Evolutionary conservation across 2,888 invertebrate species (phyloP).

Genomic region (Dastarcus helophoroides): DNA sequence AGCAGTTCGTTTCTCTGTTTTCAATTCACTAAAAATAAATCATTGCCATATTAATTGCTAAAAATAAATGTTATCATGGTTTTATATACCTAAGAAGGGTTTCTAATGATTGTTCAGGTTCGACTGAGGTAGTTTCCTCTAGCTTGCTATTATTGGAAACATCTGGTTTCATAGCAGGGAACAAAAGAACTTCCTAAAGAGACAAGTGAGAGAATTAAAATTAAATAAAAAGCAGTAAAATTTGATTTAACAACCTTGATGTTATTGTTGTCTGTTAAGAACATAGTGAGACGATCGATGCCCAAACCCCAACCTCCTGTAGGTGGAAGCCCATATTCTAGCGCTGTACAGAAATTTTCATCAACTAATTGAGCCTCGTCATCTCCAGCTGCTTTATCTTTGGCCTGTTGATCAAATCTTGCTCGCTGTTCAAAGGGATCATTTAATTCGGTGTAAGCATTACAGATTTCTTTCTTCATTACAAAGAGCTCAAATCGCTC

Average conservation of each 20-base stretch:
- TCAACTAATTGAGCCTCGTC: slow-evolving; percentile 97
- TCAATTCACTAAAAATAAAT: no score
- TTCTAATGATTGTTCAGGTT: no score
- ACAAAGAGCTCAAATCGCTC: slow-evolving; percentile 95
- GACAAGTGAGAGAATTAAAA: slow-evolving; percentile 12
- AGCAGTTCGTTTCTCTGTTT: no score
- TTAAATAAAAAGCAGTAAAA: slow-evolving; percentile 2
- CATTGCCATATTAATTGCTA: no score
- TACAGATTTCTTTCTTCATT: slow-evolving; percentile 94
- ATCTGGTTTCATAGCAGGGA: slow-evolving; percentile 99
- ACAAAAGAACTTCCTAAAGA: slow-evolving; percentile 87
- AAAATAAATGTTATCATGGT: no score
- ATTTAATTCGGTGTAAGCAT: slow-evolving; percentile 98
- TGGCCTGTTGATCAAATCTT: slow-evolving; percentile 91
- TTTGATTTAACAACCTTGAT: slow-evolving; percentile 97
- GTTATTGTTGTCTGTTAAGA: slow-evolving; percentile 95
- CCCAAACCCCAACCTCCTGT: slow-evolving; percentile 99
- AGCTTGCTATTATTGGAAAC: slow-evolving; percentile 52
- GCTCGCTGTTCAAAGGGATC: slow-evolving; percentile 92
- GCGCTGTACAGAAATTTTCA: slow-evolving; percentile 92
- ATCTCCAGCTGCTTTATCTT: slow-evolving; percentile 95
- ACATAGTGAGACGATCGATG: slow-evolving; percentile 94
- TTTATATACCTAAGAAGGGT: no score
- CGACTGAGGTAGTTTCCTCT: no score
- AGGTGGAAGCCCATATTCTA: slow-evolving; percentile 97